Evolutionary conservation across 2,113 vertebrate species (phyloP).

Genomic region (Eretmochelys imbricata): DNA sequence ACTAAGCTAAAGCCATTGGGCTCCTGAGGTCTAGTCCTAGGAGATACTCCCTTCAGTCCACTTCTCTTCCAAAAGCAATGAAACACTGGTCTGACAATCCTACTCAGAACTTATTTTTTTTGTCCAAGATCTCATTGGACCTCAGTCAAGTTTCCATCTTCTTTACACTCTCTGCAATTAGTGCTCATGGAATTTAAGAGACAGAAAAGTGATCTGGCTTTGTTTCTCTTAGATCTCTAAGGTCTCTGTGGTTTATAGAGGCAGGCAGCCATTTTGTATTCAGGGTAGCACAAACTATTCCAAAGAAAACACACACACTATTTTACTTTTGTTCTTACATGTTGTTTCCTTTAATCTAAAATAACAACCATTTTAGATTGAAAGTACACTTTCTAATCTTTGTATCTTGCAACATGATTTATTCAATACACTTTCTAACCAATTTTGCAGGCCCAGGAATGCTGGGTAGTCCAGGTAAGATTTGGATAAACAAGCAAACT

Average conservation of each 20-base stretch:
- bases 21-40: not conserved
- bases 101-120: fast-evolving
- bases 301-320: not conserved
- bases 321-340: not conserved
- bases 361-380: not conserved
- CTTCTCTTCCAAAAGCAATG: not conserved
- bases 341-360: not conserved
- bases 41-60: not conserved
- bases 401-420: not conserved
- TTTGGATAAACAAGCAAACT: not conserved
- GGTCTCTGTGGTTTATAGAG: not conserved
- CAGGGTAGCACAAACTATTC: not conserved
- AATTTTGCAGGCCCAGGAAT: not conserved
- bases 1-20: not conserved
- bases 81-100: not conserved
- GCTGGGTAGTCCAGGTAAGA: not conserved
- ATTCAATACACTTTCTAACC: not conserved
- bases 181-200: not conserved
- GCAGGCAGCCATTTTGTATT: not conserved
- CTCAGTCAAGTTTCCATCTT: not conserved
- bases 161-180: not conserved
- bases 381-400: not conserved
- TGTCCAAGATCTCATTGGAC: not conserved
- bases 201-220: not conserved
- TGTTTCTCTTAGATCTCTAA: not conserved